Percentiles rank a stretch among this genome's conserved stretches.
Evolutionary conservation across 2,113 vertebrate genomes (phyloP).

Genomic region (Callipepla squamata): DNA sequence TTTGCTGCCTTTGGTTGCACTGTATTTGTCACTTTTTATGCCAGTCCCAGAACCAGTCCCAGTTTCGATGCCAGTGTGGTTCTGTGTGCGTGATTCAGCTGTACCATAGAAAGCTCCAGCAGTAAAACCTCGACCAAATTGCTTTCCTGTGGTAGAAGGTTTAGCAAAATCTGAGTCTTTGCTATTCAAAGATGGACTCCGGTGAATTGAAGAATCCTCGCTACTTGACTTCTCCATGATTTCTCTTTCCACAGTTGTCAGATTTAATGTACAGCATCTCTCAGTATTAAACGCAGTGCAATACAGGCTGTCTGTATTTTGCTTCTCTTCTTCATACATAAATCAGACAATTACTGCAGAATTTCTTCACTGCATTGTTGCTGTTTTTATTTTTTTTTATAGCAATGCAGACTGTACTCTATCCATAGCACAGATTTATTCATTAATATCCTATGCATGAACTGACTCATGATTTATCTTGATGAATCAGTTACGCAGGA

Average conservation of each 20-base stretch:
- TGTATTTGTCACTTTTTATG: constrained; percentile 84
- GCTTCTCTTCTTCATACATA: constrained; percentile 24
- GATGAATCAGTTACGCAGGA: constrained; percentile 62
- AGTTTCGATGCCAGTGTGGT: constrained; percentile 57
- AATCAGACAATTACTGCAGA: constrained; percentile 58
- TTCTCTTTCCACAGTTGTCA: constrained; percentile 79
- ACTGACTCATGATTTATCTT: constrained; percentile 40
- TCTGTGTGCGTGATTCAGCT: constrained; percentile 84
- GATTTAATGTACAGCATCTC: constrained; percentile 82
- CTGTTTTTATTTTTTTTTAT: constrained; percentile 39
- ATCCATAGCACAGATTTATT: constrained; percentile 33
- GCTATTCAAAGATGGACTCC: constrained; percentile 97
- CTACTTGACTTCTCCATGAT: constrained; percentile 99
- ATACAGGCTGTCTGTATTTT: constrained; percentile 24
- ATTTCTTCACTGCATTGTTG: constrained; percentile 62
- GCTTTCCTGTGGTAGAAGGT: constrained; percentile 91
- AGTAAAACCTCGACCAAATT: constrained; percentile 93
- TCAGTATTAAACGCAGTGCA: constrained; percentile 68
- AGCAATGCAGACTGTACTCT: constrained; percentile 28
- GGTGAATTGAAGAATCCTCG: constrained; percentile 97
- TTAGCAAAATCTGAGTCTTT: constrained; percentile 92
- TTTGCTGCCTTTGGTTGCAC: constrained; percentile 94
- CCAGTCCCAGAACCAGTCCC: constrained; percentile 66
- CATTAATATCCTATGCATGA: constrained; percentile 39
- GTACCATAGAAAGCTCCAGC: constrained; percentile 98